Conservation (phyloP, 1,140 invertebrate species). For the Drosophila eugracilis region DNA sequence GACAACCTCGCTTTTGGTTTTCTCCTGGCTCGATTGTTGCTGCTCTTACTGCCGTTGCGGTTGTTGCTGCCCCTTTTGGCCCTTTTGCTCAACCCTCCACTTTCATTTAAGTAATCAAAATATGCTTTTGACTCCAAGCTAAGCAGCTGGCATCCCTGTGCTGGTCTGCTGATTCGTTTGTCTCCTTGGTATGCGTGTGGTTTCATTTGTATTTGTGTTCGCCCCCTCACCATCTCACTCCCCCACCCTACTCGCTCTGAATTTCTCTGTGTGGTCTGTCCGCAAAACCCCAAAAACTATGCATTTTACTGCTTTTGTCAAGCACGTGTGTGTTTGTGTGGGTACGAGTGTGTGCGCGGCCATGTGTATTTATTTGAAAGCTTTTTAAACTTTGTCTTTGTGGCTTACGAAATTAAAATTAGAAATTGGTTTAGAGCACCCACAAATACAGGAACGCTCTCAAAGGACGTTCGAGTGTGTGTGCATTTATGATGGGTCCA, state of each 20-base stretch:
- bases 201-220: conserved; percentile 68
- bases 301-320: conserved; percentile 78
- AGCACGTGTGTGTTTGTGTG: conserved; percentile 17
- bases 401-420: conserved; percentile 83
- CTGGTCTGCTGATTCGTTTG: conserved; percentile 39
- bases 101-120: conserved; percentile 83
- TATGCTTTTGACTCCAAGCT: conserved; percentile 79
- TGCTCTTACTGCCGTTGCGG: conserved; percentile 35
- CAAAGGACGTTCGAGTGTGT: conserved; percentile 21
- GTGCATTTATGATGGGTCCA: conserved; percentile 50
- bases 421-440: conserved; percentile 76
- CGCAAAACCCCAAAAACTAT: conserved; percentile 80
- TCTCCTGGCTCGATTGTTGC: conserved; percentile 36
- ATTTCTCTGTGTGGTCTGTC: conserved; percentile 33
- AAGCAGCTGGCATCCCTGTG: conserved; percentile 63
- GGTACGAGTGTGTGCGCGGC: conserved; percentile 13
- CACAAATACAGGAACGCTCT: conserved; percentile 32
- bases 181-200: conserved; percentile 54
- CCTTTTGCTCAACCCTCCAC: conserved; percentile 10
- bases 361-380: conserved; percentile 80
- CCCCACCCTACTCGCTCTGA: not conserved
- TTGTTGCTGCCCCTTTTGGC: not conserved
- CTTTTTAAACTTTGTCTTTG: conserved; percentile 82
- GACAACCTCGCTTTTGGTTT: conserved; percentile 69
- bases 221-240: not conserved